These are phyloP conservation scores for Phyllotis vaccarum DNA, from an alignment of 2,797 vertebrate genomes.

Conservation along the genomic window DNA sequence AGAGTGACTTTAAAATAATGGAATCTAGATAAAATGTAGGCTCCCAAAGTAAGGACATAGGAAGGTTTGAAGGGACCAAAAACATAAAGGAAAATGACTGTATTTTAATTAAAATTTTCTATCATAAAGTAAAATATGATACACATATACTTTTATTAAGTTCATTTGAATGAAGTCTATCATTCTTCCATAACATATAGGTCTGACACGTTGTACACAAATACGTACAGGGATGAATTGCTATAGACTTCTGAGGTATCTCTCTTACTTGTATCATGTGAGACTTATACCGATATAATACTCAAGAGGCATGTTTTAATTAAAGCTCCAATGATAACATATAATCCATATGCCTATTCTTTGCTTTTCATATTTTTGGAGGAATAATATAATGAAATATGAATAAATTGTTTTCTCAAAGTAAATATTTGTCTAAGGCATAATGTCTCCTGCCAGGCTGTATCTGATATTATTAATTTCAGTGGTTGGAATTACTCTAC, in stretches of 20 bases:
- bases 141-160: neutral
- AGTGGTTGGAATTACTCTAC: constrained; percentile 10
- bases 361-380: constrained; percentile 4
- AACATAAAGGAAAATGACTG: neutral
- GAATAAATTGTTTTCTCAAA: neutral
- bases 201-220: neutral
- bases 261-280: neutral
- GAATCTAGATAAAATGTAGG: neutral
- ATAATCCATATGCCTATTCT: neutral
- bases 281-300: neutral
- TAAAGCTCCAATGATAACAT: neutral
- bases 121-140: neutral
- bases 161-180: neutral
- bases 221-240: neutral
- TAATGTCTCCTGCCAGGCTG: neutral
- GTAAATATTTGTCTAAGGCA: neutral
- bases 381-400: neutral
- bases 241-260: neutral
- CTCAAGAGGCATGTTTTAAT: neutral
- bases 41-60: neutral
- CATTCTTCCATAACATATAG: neutral
- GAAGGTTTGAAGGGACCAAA: neutral
- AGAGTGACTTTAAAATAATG: constrained; percentile 3
- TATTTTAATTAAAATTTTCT: neutral
- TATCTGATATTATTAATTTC: neutral